Evolutionary conservation across 2,113 vertebrate species (phyloP).

Genomic region (Eurystomus gularis): DNA sequence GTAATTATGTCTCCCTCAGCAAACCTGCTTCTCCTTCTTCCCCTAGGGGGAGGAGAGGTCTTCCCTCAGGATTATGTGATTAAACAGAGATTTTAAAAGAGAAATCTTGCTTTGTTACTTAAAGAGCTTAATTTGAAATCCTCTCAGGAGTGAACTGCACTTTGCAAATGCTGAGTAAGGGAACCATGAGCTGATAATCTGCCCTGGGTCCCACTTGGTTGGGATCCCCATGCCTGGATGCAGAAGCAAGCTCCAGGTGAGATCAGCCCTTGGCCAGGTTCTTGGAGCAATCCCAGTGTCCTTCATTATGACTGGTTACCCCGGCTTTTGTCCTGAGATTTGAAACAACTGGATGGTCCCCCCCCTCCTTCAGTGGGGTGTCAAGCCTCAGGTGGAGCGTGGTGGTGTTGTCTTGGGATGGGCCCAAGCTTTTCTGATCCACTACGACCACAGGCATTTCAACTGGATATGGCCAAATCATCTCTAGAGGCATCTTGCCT

Average conservation of each 20-base stretch:
- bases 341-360: background rate
- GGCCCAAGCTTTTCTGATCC: background rate
- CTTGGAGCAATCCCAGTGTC: background rate
- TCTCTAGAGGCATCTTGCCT: background rate
- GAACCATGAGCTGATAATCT: background rate
- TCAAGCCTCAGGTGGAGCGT: background rate
- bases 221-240: background rate
- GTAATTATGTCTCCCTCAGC: constrained; percentile 1
- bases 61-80: constrained; percentile 45
- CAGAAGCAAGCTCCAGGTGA: background rate
- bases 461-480: background rate
- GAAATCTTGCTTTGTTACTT: constrained; percentile 45
- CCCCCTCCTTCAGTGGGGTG: background rate
- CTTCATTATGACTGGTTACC: background rate
- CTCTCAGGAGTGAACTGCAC: background rate
- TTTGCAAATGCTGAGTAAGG: background rate
- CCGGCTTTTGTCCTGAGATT: background rate
- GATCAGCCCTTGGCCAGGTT: background rate
- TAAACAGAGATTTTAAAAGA: constrained; percentile 18
- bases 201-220: rapidly evolving
- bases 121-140: constrained; percentile 47
- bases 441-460: background rate
- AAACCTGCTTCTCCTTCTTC: background rate
- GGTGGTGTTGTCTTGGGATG: rapidly evolving
- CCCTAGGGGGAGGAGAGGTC: background rate